phyloP scores from a whole-genome alignment of 1,140 invertebrate genomes.

The Chrysopa pallens region DNA sequence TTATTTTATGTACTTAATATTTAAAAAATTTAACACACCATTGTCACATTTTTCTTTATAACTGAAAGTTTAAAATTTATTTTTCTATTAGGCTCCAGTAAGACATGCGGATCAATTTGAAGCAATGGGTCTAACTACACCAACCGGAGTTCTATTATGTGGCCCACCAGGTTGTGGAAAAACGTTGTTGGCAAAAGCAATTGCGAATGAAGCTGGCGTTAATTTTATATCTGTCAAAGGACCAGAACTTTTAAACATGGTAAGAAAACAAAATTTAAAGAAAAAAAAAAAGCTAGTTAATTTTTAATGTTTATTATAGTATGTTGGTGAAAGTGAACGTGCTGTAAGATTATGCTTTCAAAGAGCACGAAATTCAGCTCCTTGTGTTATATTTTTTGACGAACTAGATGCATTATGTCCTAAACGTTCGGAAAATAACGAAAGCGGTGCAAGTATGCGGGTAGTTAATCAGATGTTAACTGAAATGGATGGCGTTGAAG shows the following conservation, averaged over 20 bases:
- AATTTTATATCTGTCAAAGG: slow-evolving; percentile 97
- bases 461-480: slow-evolving; percentile 95
- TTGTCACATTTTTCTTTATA: too few species aligned
- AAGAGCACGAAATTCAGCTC: slow-evolving; percentile 81
- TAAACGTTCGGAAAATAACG: slow-evolving; percentile 55
- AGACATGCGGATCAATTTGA: slow-evolving; percentile 65
- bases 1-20: too few species aligned
- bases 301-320: slow-evolving; percentile 37
- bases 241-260: slow-evolving; percentile 91
- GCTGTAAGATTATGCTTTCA: slow-evolving; percentile 90
- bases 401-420: slow-evolving; percentile 96
- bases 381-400: slow-evolving; percentile 99
- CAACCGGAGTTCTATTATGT: slow-evolving; percentile 79
- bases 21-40: too few species aligned
- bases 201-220: slow-evolving; percentile 90
- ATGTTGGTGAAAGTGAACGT: slow-evolving; percentile 97
- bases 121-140: slow-evolving; percentile 53
- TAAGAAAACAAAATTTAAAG: slow-evolving; percentile 16
- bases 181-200: slow-evolving; percentile 81
- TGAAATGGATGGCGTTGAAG: slow-evolving; percentile 96
- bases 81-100: slow-evolving; percentile 78
- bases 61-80: too few species aligned
- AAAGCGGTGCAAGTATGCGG: slow-evolving; percentile 45
- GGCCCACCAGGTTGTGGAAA: slow-evolving; percentile 93
- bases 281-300: neutral